Evolutionary conservation across 2,797 vertebrate species (phyloP), one percentile per base, ranked within the genome.

Genomic region (Artibeus lituratus): DNA sequence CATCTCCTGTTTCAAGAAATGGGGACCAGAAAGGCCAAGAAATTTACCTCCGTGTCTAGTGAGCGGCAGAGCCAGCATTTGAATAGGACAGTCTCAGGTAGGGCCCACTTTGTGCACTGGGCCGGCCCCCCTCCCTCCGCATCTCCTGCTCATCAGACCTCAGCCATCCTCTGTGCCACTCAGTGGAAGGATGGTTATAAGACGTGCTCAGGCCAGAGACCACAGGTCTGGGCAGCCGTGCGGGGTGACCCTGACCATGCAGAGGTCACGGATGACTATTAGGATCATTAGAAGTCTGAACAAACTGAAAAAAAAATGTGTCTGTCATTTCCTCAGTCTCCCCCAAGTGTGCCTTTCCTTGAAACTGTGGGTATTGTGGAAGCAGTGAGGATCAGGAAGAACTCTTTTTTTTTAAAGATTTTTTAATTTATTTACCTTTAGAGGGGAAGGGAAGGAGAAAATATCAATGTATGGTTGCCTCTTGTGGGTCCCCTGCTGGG

Each of bases 171-270:
- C 1, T 0, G 2, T 42, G 35, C 10, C 8, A 19, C 15, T 73
- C 69, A 37, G 22, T 16, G 32, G n/a, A 24, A 65, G 53, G 44
- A 47, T 37, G 15, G 1, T 6, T 18, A 42, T 32, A 67, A 39
- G 47, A 8, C 5, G 11, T 29, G 37, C 7, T 42, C 1, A 0
- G 44, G 10, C 29, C 9, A 29, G 39, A 65, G 86, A 1, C 47
- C 2, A 3, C 6, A 22, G 62, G 26, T 16, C 42, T 1, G 4
- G 42, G n/a, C 9, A 59, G 81, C 47, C 0, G 0, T 0, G 7
- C 3, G 19, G 15, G 37, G 18, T 10, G 32, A 44, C 39, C 29
- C 19, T 14, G 10, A 10, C 57, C n/a, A 1, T 5, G 57, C 26
- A 5, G 12, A 39, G 57, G n/a, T 37, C 49, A 51, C 24, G 7